Conservation (phyloP, 2,888 invertebrate species). For the Coenonympha arcania region DNA sequence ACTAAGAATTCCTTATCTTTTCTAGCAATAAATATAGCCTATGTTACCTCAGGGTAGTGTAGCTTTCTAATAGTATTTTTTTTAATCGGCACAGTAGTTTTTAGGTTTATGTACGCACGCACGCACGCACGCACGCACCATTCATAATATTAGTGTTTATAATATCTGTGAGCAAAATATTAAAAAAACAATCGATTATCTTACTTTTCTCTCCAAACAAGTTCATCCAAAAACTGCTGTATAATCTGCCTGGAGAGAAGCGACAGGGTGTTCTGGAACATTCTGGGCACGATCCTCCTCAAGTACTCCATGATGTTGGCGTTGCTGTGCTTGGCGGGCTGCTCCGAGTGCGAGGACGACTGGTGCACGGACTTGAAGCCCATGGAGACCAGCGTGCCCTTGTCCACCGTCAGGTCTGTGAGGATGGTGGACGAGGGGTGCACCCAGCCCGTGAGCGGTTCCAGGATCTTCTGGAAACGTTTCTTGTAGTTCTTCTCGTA, state of each 20-base stretch:
- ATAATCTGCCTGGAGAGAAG: conserved; percentile 87
- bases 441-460: conserved; percentile 85
- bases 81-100: too few relatives aligned
- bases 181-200: conserved; percentile 18
- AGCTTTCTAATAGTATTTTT: too few relatives aligned
- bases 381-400: conserved; percentile 82
- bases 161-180: neutral
- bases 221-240: conserved; percentile 91
- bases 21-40: too few relatives aligned
- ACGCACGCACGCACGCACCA: too few relatives aligned
- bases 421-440: conserved; percentile 83
- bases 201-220: conserved; percentile 86
- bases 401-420: conserved; percentile 89
- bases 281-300: conserved; percentile 86
- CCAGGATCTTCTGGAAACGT: conserved; percentile 86
- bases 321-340: conserved; percentile 75
- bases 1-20: too few relatives aligned
- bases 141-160: too few relatives aligned
- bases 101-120: too few relatives aligned
- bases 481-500: conserved; percentile 85
- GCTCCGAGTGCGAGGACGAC: conserved; percentile 65
- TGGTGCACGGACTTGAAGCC: conserved; percentile 86
- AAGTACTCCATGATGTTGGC: conserved; percentile 90
- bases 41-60: too few relatives aligned
- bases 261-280: conserved; percentile 92